Base-by-base conservation (phyloP, 2,797 vertebrate genomes). In the Micrastur ruficollis region DNA sequence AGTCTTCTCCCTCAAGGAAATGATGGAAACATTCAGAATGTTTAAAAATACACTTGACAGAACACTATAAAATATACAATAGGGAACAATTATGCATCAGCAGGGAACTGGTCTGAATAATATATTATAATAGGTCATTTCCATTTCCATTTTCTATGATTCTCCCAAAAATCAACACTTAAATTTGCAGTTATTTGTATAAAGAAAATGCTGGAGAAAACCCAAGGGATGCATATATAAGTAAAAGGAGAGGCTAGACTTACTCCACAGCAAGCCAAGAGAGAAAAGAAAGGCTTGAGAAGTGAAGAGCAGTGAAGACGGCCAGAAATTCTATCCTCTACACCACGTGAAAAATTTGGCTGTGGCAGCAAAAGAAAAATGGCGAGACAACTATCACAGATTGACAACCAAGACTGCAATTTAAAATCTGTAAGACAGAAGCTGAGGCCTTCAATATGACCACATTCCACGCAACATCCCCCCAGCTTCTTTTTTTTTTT, bases 101-200 rank as follows among this genome's bases (percentile, higher is more conserved):
- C 92, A 89, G 97, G 95, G 93, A 96, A 97, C 75, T 18, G 49
- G 72, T 78, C 84, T 96, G 95, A 94, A 96, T 96, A 95, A 94
- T 96, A 84, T 90, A 97, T 95, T 96, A 92, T 95, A 97, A 97
- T 97, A 95, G 95, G 90, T 97, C 90, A 97, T 91, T 97, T 93
- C 81, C 90, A 96, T 95, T 96, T 95, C 90, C 95, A 93, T 96
- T 95, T 97, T 95, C 84, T 93, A 81, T 70, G 95, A 96, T 94
- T 95, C 93, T 95, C 86, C 61, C 79, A 83, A 97, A 97, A 97
- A 97, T 97, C 95, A 97, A 93, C 96, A 97, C 96, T 96, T 94
- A 91, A 89, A 92, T 94, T 97, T 91, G 87, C 71, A 95, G 94
- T 88, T 96, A 96, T 97, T 97, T 95, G 92, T 97, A 68, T 75